phyloP scores from a whole-genome alignment of 2,113 vertebrate species.

The Potamarius usumacintae region DNA sequence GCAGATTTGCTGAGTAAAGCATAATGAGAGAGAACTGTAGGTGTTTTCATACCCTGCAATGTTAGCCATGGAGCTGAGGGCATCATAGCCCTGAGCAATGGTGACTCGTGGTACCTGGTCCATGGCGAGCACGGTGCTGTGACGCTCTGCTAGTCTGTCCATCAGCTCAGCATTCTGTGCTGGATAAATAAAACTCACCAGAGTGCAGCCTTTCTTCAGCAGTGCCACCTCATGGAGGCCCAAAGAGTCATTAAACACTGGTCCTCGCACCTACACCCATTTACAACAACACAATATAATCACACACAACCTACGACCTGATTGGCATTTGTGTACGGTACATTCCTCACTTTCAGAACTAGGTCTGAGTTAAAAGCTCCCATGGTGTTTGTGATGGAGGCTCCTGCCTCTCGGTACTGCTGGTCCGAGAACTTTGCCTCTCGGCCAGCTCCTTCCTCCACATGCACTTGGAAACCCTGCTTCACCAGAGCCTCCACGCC shows the following conservation, averaged over 20 bases:
- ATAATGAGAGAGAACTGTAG: not conserved
- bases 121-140: slow-evolving; percentile 88
- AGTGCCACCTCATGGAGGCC: slow-evolving; percentile 85
- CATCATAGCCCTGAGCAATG: slow-evolving; percentile 96
- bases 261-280: slow-evolving; percentile 65
- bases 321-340: no score
- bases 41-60: slow-evolving; percentile 84
- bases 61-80: slow-evolving; percentile 98
- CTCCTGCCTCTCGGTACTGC: slow-evolving; percentile 64
- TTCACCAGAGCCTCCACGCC: slow-evolving; percentile 73
- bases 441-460: slow-evolving; percentile 72
- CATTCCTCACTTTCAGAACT: slow-evolving; percentile 68
- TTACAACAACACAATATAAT: not conserved
- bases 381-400: slow-evolving; percentile 67
- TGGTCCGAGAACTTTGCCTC: slow-evolving; percentile 74
- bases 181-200: slow-evolving; percentile 95
- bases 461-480: slow-evolving; percentile 71
- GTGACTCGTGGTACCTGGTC: slow-evolving; percentile 96
- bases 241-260: slow-evolving; percentile 65
- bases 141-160: slow-evolving; percentile 81
- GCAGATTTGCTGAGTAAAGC: not conserved
- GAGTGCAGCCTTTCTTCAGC: slow-evolving; percentile 82
- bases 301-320: not conserved
- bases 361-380: slow-evolving; percentile 67
- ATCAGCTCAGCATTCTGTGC: slow-evolving; percentile 94